These are phyloP conservation scores for Melieria crassipennis DNA, from an alignment of 2,888 invertebrate species.

Conservation along the genomic window DNA sequence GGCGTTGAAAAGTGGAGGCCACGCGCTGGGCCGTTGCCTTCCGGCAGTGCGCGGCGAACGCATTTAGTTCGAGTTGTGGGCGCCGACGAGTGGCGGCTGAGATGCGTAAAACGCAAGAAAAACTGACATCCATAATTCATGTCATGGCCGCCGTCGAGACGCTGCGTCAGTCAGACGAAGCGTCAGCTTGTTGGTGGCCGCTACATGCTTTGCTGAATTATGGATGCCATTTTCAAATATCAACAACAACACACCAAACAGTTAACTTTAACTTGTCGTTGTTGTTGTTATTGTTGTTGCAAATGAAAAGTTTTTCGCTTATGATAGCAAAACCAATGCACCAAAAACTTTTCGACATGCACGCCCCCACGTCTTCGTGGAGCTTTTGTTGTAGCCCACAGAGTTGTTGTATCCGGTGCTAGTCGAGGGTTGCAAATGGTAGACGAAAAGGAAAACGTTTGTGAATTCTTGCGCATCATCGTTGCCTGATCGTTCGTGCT, in stretches of 20 bases:
- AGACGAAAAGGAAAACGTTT: conserved; percentile 51
- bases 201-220: conserved; percentile 18
- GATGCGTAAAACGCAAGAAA: conserved; percentile 44
- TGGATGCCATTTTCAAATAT: conserved; percentile 24
- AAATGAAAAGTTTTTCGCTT: no score
- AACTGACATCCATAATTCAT: conserved; percentile 62
- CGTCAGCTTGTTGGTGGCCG: not conserved
- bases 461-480: conserved; percentile 62
- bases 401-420: no score
- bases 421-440: not conserved
- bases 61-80: not conserved
- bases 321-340: no score
- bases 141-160: conserved; percentile 8
- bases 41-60: not conserved
- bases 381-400: conserved; percentile 13
- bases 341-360: conserved; percentile 58
- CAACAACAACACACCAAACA: not conserved
- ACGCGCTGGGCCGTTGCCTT: not conserved
- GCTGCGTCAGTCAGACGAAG: not conserved
- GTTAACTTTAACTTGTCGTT: no score
- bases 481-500: conserved; percentile 59
- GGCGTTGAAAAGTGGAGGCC: conserved; percentile 22
- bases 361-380: conserved; percentile 10
- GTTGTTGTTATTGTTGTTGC: no score
- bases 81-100: conserved; percentile 1